phyloP scores from a whole-genome alignment of 2,888 invertebrate species.

The Plebejus anna region DNA sequence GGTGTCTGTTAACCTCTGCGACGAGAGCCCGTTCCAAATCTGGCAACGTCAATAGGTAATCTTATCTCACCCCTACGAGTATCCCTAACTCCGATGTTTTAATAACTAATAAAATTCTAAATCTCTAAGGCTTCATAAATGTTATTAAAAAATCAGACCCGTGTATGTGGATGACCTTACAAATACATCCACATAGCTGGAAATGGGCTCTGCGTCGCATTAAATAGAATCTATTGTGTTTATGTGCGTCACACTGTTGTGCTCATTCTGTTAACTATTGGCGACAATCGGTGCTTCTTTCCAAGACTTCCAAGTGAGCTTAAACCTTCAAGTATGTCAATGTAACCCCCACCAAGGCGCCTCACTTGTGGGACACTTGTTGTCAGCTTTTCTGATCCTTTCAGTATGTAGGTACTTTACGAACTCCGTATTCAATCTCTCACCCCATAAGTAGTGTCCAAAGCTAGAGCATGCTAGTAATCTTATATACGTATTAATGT shows the following conservation, averaged over 20 bases:
- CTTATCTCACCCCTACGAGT: neutral
- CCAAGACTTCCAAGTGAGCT: slow-evolving; percentile 63
- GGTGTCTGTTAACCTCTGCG: slow-evolving; percentile 69
- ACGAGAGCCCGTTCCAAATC: slow-evolving; percentile 49
- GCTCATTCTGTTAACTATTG: slow-evolving; percentile 67
- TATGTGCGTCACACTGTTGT: slow-evolving; percentile 78
- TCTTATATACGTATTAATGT: slow-evolving; percentile 1
- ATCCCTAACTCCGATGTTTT: neutral
- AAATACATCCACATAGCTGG: slow-evolving; percentile 48
- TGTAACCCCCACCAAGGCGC: slow-evolving; percentile 66
- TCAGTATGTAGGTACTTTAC: slow-evolving; percentile 33
- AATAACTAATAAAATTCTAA: slow-evolving; percentile 6
- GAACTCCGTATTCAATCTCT: slow-evolving; percentile 20
- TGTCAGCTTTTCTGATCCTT: slow-evolving; percentile 55
- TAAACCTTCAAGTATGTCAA: slow-evolving; percentile 55
- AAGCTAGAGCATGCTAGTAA: slow-evolving; percentile 23
- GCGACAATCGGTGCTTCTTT: slow-evolving; percentile 61
- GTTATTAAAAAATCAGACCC: neutral
- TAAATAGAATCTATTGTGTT: slow-evolving; percentile 73
- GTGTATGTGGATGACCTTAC: slow-evolving; percentile 39
- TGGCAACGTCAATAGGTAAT: neutral
- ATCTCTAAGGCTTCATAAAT: neutral
- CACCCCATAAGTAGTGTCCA: slow-evolving; percentile 20
- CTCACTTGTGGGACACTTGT: slow-evolving; percentile 77
- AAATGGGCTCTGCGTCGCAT: slow-evolving; percentile 63